phyloP scores from a whole-genome alignment of 2,797 vertebrate genomes.

The Pangasius larnaudii region DNA sequence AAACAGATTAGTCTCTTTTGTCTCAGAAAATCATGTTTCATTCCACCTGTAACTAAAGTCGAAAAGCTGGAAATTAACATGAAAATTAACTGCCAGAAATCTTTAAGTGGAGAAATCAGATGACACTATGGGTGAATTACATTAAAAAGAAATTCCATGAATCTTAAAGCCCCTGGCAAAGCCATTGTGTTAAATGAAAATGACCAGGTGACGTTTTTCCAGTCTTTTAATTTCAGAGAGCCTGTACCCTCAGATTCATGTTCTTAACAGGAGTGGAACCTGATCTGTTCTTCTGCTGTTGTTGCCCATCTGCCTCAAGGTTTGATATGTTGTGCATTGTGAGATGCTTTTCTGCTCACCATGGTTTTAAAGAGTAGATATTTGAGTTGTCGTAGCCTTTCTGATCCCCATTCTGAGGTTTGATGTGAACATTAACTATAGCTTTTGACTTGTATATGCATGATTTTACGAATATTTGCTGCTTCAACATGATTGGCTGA shows the following conservation, averaged over 20 bases:
- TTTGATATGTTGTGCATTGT: not conserved
- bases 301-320: not conserved
- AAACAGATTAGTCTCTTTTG: not conserved
- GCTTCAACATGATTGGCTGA: not conserved
- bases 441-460: not conserved
- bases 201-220: not conserved
- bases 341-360: not conserved
- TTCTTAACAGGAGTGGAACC: not conserved
- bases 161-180: not conserved
- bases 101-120: not conserved
- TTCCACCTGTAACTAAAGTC: not conserved
- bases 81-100: constrained; percentile 3
- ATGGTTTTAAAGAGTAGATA: not conserved
- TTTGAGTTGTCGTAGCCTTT: not conserved
- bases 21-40: constrained; percentile 15
- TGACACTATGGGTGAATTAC: not conserved
- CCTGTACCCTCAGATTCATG: not conserved
- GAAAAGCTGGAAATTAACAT: constrained; percentile 8
- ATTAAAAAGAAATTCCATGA: not conserved
- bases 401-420: not conserved
- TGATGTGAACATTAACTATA: not conserved
- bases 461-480: not conserved
- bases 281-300: not conserved
- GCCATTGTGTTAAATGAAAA: not conserved
- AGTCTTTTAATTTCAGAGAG: not conserved